A percentile compares a stretch with the other conserved stretches of the same genome.
phyloP scores from a whole-genome alignment of 2,888 invertebrate genomes.

The Apocheima hispidaria region DNA sequence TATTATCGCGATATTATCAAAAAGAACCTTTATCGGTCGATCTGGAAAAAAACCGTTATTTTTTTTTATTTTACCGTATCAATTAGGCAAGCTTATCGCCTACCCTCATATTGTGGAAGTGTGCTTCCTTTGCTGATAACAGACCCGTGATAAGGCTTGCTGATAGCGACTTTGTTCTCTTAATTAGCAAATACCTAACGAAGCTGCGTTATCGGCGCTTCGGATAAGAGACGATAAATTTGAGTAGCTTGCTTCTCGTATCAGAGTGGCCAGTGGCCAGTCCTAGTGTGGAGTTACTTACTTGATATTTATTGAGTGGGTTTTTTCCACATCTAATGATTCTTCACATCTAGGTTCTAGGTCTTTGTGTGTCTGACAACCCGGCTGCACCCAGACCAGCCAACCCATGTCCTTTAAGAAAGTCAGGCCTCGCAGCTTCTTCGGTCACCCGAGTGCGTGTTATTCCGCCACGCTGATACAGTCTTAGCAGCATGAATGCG shows the following conservation, averaged over 20 bases:
- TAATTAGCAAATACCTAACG: slow-evolving; percentile 33
- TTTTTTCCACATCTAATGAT: no score
- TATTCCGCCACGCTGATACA: no score
- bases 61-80: slow-evolving; percentile 29
- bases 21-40: slow-evolving; percentile 28
- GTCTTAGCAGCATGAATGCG: no score
- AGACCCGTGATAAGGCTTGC: slow-evolving; percentile 9
- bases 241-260: slow-evolving; percentile 14
- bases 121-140: slow-evolving; percentile 34
- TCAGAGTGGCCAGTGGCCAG: neutral
- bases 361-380: no score
- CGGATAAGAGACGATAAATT: slow-evolving; percentile 21
- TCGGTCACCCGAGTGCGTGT: no score
- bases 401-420: no score
- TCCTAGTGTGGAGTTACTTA: neutral
- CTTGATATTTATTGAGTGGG: no score
- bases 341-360: no score
- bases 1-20: slow-evolving; percentile 11
- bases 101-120: slow-evolving; percentile 37
- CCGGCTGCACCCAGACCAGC: no score
- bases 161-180: slow-evolving; percentile 26
- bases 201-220: slow-evolving; percentile 18
- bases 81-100: slow-evolving; percentile 36
- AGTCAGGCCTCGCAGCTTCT: no score
- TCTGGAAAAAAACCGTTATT: slow-evolving; percentile 22